phyloP scores from a whole-genome alignment of 2,797 vertebrate genomes.

The Gymnopithys bicolor region DNA sequence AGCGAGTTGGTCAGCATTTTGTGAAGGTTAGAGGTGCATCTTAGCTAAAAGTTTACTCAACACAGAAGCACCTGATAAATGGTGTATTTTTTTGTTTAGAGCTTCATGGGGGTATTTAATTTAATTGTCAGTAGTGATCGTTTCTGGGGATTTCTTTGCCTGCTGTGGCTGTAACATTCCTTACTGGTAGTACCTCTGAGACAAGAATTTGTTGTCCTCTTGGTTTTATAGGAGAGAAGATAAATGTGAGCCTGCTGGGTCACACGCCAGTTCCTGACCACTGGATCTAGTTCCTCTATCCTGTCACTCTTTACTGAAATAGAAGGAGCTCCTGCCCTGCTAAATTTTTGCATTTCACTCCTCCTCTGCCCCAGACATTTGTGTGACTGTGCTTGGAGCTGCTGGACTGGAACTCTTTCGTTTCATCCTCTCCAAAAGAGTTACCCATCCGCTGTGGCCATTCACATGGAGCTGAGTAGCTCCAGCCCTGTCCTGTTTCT shows the following conservation, averaged over 20 bases:
- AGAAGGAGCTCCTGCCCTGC: not conserved
- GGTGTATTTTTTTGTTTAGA: not conserved
- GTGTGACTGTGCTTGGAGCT: not conserved
- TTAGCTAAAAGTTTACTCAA: not conserved
- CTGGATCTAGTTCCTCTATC: not conserved
- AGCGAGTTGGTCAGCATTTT: not conserved
- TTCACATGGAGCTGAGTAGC: not conserved
- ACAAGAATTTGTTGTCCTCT: not conserved
- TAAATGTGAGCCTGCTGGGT: not conserved
- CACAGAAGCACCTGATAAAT: not conserved
- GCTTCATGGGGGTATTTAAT: not conserved
- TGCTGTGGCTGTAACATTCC: not conserved
- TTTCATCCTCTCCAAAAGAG: not conserved
- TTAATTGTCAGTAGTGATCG: not conserved
- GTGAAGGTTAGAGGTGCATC: not conserved
- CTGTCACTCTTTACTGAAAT: not conserved
- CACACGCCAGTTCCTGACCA: not conserved
- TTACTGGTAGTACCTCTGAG: not conserved
- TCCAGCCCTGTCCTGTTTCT: not conserved
- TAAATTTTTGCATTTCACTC: not conserved
- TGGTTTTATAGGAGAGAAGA: not conserved
- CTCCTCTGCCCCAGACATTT: not conserved
- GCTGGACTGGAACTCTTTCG: not conserved
- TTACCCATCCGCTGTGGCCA: not conserved
- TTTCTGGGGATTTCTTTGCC: not conserved